Evolutionary conservation across 2,888 invertebrate genomes (phyloP).

Genomic region (Ophraella communa): DNA sequence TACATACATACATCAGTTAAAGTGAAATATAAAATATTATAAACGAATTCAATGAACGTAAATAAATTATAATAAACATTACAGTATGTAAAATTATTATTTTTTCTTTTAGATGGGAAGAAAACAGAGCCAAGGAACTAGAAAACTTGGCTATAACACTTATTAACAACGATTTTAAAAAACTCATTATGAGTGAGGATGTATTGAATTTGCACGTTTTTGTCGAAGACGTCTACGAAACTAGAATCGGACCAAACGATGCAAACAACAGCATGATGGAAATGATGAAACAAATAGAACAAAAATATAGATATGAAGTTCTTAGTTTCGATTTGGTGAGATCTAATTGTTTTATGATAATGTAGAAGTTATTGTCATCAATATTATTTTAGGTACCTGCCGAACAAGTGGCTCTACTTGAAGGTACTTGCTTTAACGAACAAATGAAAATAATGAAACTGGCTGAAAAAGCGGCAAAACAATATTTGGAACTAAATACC

Average conservation of each 20-base stretch:
- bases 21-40: no score
- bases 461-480: constrained; percentile 65
- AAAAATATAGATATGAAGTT: constrained; percentile 60
- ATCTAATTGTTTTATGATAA: no score
- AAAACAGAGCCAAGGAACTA: constrained; percentile 62
- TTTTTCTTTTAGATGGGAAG: constrained; percentile 57
- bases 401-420: constrained; percentile 62
- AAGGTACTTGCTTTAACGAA: constrained; percentile 62
- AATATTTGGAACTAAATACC: constrained; percentile 63
- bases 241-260: constrained; percentile 65
- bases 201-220: constrained; percentile 66
- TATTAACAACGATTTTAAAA: constrained; percentile 65
- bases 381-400: constrained; percentile 59
- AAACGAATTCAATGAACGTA: no score
- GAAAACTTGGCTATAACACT: constrained; percentile 64
- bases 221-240: constrained; percentile 71
- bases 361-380: neutral
- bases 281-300: constrained; percentile 68
- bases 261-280: constrained; percentile 63
- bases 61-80: no score
- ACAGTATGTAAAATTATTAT: neutral
- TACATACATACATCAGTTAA: no score
- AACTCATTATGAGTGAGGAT: constrained; percentile 64
- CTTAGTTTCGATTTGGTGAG: constrained; percentile 62
- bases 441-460: constrained; percentile 62